These are phyloP conservation scores for Polydrusus pterygomalis DNA, from an alignment of 2,888 invertebrate genomes.

Conservation along the genomic window DNA sequence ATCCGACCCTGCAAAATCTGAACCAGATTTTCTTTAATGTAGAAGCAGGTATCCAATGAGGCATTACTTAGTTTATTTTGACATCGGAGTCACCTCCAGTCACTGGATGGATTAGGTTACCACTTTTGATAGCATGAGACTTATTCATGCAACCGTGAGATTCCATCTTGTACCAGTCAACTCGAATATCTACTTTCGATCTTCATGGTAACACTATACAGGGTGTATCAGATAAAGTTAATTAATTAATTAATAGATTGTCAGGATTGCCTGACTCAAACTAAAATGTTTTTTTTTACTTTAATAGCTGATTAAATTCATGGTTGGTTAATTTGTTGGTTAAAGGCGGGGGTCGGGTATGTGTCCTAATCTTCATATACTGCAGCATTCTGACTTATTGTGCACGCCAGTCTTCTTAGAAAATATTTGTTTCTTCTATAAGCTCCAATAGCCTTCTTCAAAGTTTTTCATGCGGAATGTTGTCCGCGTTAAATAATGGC, in stretches of 20 bases:
- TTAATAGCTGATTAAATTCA: not conserved
- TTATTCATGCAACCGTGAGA: conserved; percentile 67
- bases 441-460: no score
- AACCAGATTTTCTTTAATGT: conserved; percentile 8
- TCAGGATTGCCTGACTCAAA: not conserved
- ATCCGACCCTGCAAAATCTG: not conserved
- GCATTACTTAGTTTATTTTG: conserved; percentile 54
- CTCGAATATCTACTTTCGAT: conserved; percentile 53
- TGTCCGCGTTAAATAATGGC: no score
- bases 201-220: conserved; percentile 25
- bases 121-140: conserved; percentile 64
- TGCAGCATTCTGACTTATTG: no score
- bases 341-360: no score
- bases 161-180: conserved; percentile 62
- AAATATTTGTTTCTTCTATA: no score
- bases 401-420: no score
- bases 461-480: no score
- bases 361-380: no score
- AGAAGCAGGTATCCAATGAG: conserved; percentile 47
- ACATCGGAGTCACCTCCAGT: conserved; percentile 66
- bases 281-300: not conserved
- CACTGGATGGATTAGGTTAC: conserved; percentile 67
- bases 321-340: no score
- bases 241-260: conserved; percentile 25
- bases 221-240: conserved; percentile 19